Percentiles rank a stretch among this genome's conserved stretches.
Evolutionary conservation across 2,888 invertebrate species (phyloP).

Genomic region (Malachius bipustulatus): DNA sequence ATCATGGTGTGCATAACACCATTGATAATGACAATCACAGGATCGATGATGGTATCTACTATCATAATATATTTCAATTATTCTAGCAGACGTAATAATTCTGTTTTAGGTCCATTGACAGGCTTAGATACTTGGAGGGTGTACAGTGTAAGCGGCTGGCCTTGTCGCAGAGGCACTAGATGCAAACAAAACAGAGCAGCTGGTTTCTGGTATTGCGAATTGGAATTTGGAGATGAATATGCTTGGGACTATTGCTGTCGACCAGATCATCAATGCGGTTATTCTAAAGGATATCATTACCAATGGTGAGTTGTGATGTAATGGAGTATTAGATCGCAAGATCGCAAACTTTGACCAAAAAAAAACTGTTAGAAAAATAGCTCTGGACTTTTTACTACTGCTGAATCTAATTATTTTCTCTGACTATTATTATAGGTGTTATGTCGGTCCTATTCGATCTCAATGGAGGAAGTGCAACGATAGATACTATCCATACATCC

Average conservation of each 20-base stretch:
- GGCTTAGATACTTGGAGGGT: constrained; percentile 48
- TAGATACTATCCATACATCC: constrained; percentile 56
- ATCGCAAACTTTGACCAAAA: not conserved
- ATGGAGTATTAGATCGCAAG: not conserved
- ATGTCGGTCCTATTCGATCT: constrained; percentile 63
- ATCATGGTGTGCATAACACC: constrained; percentile 2
- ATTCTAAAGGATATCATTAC: constrained; percentile 67
- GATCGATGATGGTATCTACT: not conserved
- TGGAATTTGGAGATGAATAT: constrained; percentile 56
- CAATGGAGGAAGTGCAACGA: constrained; percentile 85
- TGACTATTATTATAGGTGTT: constrained; percentile 60
- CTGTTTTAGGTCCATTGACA: constrained; percentile 18
- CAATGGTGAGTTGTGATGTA: constrained; percentile 62
- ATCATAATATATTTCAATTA: no score
- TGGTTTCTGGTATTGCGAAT: constrained; percentile 76
- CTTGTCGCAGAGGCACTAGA: constrained; percentile 52
- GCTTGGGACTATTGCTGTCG: constrained; percentile 82
- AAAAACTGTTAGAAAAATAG: no score
- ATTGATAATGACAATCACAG: not conserved
- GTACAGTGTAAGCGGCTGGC: constrained; percentile 72
- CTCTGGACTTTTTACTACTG: no score
- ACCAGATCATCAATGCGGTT: constrained; percentile 72
- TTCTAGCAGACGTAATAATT: not conserved
- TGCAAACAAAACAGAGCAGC: constrained; percentile 64
- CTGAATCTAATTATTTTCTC: no score